These are phyloP conservation scores for Cryptoleucopteryx plumbea DNA, from an alignment of 2,113 vertebrate species.

Conservation along the genomic window DNA sequence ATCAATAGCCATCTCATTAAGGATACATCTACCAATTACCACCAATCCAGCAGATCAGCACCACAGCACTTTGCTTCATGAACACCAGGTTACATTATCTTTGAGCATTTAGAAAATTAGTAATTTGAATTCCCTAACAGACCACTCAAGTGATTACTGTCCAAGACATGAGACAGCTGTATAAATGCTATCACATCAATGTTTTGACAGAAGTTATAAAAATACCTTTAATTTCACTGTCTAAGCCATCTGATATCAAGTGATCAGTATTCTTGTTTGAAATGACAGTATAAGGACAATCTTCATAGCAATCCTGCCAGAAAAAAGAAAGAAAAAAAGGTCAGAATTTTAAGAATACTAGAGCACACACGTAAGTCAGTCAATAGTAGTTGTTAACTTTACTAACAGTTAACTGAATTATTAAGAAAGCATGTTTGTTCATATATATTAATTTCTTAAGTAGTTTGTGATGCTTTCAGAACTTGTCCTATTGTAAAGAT, in stretches of 20 bases:
- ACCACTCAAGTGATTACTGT: background rate
- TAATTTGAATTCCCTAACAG: background rate
- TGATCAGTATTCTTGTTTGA: slow-evolving; percentile 77
- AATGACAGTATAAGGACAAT: slow-evolving; percentile 63
- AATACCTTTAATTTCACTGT: slow-evolving; percentile 82
- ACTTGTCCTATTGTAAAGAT: background rate
- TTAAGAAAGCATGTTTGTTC: background rate
- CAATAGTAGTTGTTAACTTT: background rate
- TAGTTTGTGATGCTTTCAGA: background rate
- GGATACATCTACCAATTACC: background rate
- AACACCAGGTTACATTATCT: background rate
- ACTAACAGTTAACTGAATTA: background rate
- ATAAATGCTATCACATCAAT: background rate
- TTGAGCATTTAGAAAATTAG: background rate
- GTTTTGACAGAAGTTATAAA: slow-evolving; percentile 4
- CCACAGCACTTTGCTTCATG: background rate
- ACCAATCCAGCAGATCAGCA: background rate
- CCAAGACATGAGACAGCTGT: background rate
- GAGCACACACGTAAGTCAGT: background rate
- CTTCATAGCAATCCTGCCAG: slow-evolving; percentile 82
- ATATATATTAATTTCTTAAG: background rate
- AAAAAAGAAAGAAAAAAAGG: background rate
- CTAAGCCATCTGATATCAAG: slow-evolving; percentile 74
- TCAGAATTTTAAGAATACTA: background rate
- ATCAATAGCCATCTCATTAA: background rate